Conservation (phyloP, 2,888 invertebrate genomes). For the Lampropteryx suffumata region DNA sequence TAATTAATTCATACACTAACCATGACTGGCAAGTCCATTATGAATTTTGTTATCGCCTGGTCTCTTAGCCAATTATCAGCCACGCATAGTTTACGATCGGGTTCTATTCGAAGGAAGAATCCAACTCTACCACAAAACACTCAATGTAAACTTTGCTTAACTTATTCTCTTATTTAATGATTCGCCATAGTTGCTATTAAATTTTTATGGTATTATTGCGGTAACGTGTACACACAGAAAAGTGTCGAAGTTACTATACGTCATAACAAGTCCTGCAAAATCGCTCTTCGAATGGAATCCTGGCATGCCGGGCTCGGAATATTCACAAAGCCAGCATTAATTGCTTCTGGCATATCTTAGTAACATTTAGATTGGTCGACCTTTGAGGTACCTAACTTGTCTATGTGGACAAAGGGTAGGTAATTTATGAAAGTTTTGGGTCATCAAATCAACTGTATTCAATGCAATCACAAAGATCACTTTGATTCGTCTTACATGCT, state of each 20-base stretch:
- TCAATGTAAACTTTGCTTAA: too few relatives aligned
- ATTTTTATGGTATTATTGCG: too few relatives aligned
- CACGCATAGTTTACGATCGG: slow-evolving; percentile 35
- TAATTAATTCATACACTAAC: slow-evolving; percentile 8
- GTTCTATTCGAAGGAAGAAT: slow-evolving; percentile 2
- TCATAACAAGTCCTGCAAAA: neutral
- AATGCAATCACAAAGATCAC: too few relatives aligned
- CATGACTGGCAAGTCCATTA: slow-evolving; percentile 11
- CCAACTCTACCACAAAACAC: too few relatives aligned
- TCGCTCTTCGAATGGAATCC: slow-evolving; percentile 2
- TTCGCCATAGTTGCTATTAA: too few relatives aligned
- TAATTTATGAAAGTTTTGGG: too few relatives aligned
- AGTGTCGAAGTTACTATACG: too few relatives aligned
- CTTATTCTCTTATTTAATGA: too few relatives aligned
- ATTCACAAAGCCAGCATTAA: slow-evolving; percentile 37
- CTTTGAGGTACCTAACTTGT: neutral
- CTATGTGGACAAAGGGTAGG: too few relatives aligned
- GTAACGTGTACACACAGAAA: too few relatives aligned
- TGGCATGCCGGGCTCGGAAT: slow-evolving; percentile 6
- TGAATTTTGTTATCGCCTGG: slow-evolving; percentile 17
- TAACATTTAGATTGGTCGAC: slow-evolving; percentile 11
- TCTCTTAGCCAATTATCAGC: slow-evolving; percentile 35
- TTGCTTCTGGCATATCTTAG: slow-evolving; percentile 31
- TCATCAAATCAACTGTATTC: too few relatives aligned
- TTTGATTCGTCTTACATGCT: too few relatives aligned